Evolutionary conservation across 2,888 invertebrate species (phyloP).

Genomic region (Helicoverpa assulta): DNA sequence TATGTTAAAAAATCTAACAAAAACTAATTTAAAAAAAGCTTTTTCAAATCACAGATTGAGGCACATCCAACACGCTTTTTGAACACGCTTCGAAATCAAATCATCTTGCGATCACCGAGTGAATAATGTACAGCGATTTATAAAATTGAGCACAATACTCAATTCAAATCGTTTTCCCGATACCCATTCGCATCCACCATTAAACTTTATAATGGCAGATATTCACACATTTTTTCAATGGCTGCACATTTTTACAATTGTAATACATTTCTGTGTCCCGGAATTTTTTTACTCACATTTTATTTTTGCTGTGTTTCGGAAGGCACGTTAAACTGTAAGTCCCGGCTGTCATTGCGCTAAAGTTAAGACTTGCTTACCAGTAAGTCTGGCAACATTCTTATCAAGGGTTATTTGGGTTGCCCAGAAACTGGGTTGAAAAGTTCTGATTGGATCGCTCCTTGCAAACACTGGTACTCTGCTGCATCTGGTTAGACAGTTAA

Average conservation of each 20-base stretch:
- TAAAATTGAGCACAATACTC: conserved; percentile 21
- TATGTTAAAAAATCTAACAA: too few relatives aligned
- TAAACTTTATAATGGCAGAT: conserved; percentile 11
- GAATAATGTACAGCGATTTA: conserved; percentile 23
- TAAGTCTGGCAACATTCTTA: too few relatives aligned
- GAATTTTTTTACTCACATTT: conserved; percentile 16
- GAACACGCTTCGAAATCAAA: conserved; percentile 12
- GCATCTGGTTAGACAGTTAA: too few relatives aligned
- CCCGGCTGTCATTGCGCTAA: too few relatives aligned
- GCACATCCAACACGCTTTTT: too few relatives aligned
- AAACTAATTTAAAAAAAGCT: neutral
- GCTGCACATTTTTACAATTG: conserved; percentile 21
- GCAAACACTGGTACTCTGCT: too few relatives aligned
- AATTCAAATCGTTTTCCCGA: conserved; percentile 25
- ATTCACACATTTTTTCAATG: conserved; percentile 19
- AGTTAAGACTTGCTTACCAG: too few relatives aligned
- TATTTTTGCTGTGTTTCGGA: neutral
- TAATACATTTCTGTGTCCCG: too few relatives aligned
- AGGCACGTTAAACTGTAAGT: too few relatives aligned
- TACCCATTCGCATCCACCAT: conserved; percentile 14
- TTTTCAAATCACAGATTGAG: neutral
- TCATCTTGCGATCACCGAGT: neutral
- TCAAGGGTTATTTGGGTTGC: too few relatives aligned
- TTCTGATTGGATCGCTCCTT: too few relatives aligned
- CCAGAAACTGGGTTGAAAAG: too few relatives aligned